Evolutionary conservation across 2,888 invertebrate genomes (phyloP).

Genomic region (Aricia artaxerxes): DNA sequence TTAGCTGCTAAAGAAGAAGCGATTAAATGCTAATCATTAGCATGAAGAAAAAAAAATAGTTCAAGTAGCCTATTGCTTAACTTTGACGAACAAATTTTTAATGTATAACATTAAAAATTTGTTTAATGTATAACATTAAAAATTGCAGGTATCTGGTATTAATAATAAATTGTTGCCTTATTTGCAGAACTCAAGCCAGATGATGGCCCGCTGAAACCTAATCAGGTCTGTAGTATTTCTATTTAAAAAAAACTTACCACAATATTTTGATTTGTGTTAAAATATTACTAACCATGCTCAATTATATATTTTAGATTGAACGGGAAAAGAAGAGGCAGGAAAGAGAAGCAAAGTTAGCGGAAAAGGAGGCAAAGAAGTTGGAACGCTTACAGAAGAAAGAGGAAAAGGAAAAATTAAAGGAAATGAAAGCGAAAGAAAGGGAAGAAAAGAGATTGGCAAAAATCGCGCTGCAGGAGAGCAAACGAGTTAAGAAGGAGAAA

Average conservation of each 20-base stretch:
- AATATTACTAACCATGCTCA: background rate
- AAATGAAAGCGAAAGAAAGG: conserved; percentile 71
- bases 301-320: conserved; percentile 58
- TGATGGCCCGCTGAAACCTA: conserved; percentile 54
- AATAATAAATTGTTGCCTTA: background rate
- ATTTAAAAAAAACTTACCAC: background rate
- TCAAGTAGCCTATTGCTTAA: too few species aligned
- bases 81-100: too few species aligned
- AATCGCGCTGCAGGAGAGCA: conserved; percentile 68
- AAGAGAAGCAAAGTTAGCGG: conserved; percentile 71
- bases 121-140: too few species aligned
- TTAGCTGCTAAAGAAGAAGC: too few species aligned
- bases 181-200: conserved; percentile 64
- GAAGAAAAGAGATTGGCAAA: conserved; percentile 71
- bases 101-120: too few species aligned
- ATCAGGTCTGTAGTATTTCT: conserved; percentile 55
- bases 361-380: conserved; percentile 71
- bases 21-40: too few species aligned
- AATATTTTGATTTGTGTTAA: too few species aligned
- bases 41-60: too few species aligned
- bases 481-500: conserved; percentile 65
- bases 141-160: too few species aligned
- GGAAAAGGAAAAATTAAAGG: conserved; percentile 72
- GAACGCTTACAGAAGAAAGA: conserved; percentile 76
- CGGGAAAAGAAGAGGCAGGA: conserved; percentile 79